Evolutionary conservation across 2,888 invertebrate genomes (phyloP), one percentile per base, ranked within the genome.

Genomic region (Mongoloraphidia duomilia): DNA sequence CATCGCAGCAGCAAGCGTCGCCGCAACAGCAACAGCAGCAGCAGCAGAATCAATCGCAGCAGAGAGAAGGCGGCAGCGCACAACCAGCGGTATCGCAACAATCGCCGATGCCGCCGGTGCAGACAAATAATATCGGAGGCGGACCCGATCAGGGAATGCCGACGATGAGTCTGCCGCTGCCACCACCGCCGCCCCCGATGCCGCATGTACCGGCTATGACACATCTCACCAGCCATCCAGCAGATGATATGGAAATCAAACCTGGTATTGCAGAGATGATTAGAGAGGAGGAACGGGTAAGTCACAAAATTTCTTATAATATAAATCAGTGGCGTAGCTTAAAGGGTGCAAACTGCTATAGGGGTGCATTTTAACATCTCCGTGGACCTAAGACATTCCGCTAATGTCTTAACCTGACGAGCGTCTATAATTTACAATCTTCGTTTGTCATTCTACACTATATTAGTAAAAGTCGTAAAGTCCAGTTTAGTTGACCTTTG

Each of bases 181-280:
- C 64, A 49, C 56, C 69, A 60, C 58, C 57, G 53, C 60, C 58
- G 48, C 61, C 60, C 52, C 62, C 60, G 49, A 60, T 54, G 47
- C 56, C 49, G 49, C 54, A 53, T 9, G 41, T 12, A 34, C 43
- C 26, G 43, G 43, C 17, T 36, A 38, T 11, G 45, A 37, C 9
- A 35, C 17, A 17, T 42, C 34, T 39, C 63, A 56, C 62, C 70
- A 58, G 75, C 73, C 68, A 70, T 72, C 46, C 26, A 6, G 26
- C 26, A 3, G 90, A 91, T 63, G 91, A 91, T 69, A 76, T 89
- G 69, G 91, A 91, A 74, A 89, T 92, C 72, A 86, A 90, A 62
- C 92, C 92, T 47, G 92, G 90, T 71, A 92, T 91, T 74, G 90
- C 90, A 54, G 92, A 92, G 76, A 91, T 92, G 90, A 92, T 92